Conservation (phyloP, 2,113 vertebrate species). For the Psittacula cyanocephala region DNA sequence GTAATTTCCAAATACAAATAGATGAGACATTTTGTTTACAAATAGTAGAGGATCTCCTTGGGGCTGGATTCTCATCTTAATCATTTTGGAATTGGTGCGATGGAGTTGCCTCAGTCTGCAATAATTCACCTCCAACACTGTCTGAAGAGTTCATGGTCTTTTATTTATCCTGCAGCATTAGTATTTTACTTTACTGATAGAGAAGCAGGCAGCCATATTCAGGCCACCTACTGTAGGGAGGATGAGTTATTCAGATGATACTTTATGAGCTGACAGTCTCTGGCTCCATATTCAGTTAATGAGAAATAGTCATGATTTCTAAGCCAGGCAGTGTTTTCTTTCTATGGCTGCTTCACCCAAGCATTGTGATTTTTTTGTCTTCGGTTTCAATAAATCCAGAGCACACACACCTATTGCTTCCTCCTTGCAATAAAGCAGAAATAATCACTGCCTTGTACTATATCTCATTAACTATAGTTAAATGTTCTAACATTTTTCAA, state of each 20-base stretch:
- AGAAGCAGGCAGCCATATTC: not conserved
- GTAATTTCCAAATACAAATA: not conserved
- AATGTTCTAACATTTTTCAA: slow-evolving; percentile 22
- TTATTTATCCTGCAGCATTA: slow-evolving; percentile 16
- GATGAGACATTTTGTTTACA: not conserved
- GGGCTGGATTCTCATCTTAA: not conserved
- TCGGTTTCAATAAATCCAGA: not conserved
- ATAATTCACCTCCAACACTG: not conserved
- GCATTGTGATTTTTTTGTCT: not conserved
- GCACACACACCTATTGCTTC: not conserved
- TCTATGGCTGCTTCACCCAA: not conserved
- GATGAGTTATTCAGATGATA: not conserved
- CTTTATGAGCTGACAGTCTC: not conserved
- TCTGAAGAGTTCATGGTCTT: not conserved
- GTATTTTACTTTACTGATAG: not conserved
- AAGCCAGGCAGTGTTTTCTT: not conserved
- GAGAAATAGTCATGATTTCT: slow-evolving; percentile 3
- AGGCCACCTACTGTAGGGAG: not conserved
- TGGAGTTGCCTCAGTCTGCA: not conserved
- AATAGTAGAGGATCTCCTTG: not conserved
- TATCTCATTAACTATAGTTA: not conserved
- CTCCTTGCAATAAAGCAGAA: slow-evolving; percentile 1
- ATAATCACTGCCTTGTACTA: not conserved
- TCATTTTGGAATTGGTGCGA: not conserved
- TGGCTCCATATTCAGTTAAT: not conserved